A percentile compares a stretch with the other conserved stretches of the same genome.
phyloP scores from a whole-genome alignment of 2,888 invertebrate species.

The Drosophila merina region DNA sequence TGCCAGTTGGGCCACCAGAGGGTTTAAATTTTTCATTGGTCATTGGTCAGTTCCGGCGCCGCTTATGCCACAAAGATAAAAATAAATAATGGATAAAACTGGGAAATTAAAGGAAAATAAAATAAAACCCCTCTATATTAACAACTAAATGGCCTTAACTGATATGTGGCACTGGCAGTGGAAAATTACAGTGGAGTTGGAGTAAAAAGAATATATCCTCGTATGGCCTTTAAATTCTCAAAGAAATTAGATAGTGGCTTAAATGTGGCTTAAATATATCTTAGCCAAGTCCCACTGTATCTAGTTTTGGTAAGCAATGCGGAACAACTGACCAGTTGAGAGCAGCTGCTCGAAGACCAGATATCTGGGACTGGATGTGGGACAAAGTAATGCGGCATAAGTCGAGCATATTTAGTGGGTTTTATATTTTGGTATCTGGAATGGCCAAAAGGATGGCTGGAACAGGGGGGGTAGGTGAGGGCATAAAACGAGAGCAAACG shows the following conservation, averaged over 20 bases:
- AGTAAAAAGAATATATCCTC: not conserved
- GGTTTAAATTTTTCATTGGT: slow-evolving; percentile 7
- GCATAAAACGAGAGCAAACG: slow-evolving; percentile 50
- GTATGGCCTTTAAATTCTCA: no score
- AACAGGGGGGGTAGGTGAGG: slow-evolving; percentile 2
- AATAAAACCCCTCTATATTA: slow-evolving; percentile 10
- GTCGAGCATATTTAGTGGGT: slow-evolving; percentile 73
- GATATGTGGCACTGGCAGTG: slow-evolving; percentile 12
- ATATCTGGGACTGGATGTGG: slow-evolving; percentile 36
- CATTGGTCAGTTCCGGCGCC: slow-evolving; percentile 68
- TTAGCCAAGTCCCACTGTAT: slow-evolving; percentile 12
- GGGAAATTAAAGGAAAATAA: slow-evolving; percentile 23
- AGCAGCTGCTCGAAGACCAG: slow-evolving; percentile 23
- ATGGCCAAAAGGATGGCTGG: not conserved
- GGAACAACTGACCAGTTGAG: slow-evolving; percentile 25
- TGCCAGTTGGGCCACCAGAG: slow-evolving; percentile 4
- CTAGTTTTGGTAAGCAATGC: slow-evolving; percentile 26
- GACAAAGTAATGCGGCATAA: slow-evolving; percentile 69
- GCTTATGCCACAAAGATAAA: slow-evolving; percentile 62
- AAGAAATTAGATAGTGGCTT: no score
- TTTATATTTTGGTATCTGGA: slow-evolving; percentile 47
- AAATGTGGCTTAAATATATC: not conserved
- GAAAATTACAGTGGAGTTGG: not conserved
- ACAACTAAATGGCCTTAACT: slow-evolving; percentile 39
- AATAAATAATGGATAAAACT: slow-evolving; percentile 28